These are phyloP conservation scores for Alexandromys oeconomus DNA, from an alignment of 2,797 vertebrate genomes.

Conservation along the genomic window DNA sequence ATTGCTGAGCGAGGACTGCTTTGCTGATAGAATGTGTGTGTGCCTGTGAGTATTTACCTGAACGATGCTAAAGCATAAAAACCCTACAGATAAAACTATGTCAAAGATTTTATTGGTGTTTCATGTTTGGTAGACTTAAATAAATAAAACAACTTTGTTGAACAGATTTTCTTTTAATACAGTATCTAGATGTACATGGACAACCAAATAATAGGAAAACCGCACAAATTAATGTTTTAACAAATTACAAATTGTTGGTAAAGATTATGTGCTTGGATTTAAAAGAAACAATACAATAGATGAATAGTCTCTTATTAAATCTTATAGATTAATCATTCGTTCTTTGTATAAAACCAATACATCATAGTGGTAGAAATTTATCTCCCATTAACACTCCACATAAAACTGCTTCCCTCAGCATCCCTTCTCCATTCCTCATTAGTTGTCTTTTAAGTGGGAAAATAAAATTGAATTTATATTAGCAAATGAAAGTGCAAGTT, in stretches of 20 bases:
- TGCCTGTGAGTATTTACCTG: neutral
- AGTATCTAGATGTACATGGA: conserved; percentile 87
- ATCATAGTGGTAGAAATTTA: conserved; percentile 80
- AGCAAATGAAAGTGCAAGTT: conserved; percentile 83
- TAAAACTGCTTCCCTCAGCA: conserved; percentile 38
- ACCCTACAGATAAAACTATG: conserved; percentile 83
- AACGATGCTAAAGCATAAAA: conserved; percentile 54
- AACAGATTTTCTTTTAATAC: conserved; percentile 86
- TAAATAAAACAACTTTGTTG: conserved; percentile 85
- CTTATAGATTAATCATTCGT: conserved; percentile 80
- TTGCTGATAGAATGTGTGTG: neutral
- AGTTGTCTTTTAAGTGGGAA: conserved; percentile 40
- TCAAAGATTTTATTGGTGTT: conserved; percentile 89
- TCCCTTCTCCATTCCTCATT: conserved; percentile 64
- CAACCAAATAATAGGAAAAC: conserved; percentile 82
- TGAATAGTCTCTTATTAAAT: conserved; percentile 73
- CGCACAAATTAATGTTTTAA: conserved; percentile 81
- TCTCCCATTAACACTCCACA: conserved; percentile 69
- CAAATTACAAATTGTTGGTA: conserved; percentile 79
- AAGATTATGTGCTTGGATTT: conserved; percentile 80
- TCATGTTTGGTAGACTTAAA: conserved; percentile 89
- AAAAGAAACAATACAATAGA: conserved; percentile 75
- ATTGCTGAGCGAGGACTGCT: neutral
- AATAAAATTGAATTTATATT: conserved; percentile 67
- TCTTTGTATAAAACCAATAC: conserved; percentile 86